Base-by-base conservation (phyloP, 2,888 invertebrate species). In the Drosophila siamana region DNA sequence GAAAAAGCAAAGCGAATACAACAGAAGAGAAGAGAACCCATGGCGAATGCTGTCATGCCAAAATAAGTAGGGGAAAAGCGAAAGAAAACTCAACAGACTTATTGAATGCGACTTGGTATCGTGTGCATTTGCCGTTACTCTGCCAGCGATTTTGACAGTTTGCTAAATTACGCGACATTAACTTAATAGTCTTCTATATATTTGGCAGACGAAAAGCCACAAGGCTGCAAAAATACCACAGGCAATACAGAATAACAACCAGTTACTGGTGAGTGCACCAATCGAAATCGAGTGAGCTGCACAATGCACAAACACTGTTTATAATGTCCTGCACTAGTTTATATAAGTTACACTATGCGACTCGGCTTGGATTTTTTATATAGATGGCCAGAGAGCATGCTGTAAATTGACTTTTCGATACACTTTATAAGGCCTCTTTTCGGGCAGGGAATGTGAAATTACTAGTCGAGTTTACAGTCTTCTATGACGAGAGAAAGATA, bases 111-210 rank as follows among this genome's bases (percentile, higher is more conserved):
- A 67, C 69, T 59, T 36, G 57, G 36, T 63, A 62, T 70, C 79
- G 76, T 61, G 67, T 79, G 74, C 76, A 80, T 74, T 80, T 76
- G 60, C 76, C 75, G 80, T 86, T 78, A 71, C 69, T 83, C 41
- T 82, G 67, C 69, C 65, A 80, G 74, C 86, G 70, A 73, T 87
- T 85, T 85, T 87, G 85, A 85, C 85, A 88, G 88, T 88, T 85
- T 87, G 86, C 77, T 85, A 83, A 88, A 88, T 85, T 85, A 85
- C 86, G 75, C 86, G 80, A 88, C 85, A 85, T 85, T 88, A 88
- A 85, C 80, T 88, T 85, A 85, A 85, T 88, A 83, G 85, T 86
- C 77, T 83, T 77, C 69, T 69, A 82, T 85, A 83, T 76, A 74
- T 80, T 78, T 65, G 80, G 70, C 68, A 85, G 74, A 87, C 82